phyloP scores from a whole-genome alignment of 2,888 invertebrate genomes.

The Iselma pallidipennis region DNA sequence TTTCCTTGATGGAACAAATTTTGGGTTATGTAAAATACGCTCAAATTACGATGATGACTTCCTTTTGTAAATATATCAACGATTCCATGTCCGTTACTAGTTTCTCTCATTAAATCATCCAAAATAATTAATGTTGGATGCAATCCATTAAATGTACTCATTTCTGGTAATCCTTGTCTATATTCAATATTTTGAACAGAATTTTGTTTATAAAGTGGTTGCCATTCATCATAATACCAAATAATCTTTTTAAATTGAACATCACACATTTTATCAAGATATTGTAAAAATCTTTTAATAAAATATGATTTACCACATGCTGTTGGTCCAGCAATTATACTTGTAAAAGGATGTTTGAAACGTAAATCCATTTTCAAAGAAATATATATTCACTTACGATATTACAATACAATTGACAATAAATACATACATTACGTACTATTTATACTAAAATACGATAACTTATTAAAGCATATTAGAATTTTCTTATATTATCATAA shows the following conservation, averaged over 20 bases:
- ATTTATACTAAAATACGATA: no score
- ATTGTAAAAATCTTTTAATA: slow-evolving; percentile 11
- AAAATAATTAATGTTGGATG: slow-evolving; percentile 15
- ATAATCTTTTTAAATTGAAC: slow-evolving; percentile 8
- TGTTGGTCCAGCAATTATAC: slow-evolving; percentile 18
- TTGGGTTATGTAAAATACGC: slow-evolving; percentile 28
- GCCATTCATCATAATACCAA: slow-evolving; percentile 15
- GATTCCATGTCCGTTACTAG: slow-evolving; percentile 5
- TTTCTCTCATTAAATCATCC: slow-evolving; percentile 21
- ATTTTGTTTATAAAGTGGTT: slow-evolving; percentile 6
- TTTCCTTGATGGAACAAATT: slow-evolving; percentile 34
- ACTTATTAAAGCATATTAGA: no score
- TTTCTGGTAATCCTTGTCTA: slow-evolving; percentile 13
- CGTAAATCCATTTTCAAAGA: slow-evolving; percentile 2
- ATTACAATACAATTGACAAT: no score
- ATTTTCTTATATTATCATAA: no score
- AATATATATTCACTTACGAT: no score
- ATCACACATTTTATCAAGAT: slow-evolving; percentile 12
- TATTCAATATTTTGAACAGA: slow-evolving; percentile 2
- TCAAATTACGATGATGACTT: slow-evolving; percentile 11
- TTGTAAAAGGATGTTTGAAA: slow-evolving; percentile 3
- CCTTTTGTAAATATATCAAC: slow-evolving; percentile 33
- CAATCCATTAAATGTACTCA: slow-evolving; percentile 9
- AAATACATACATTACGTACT: no score
- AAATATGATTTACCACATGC: slow-evolving; percentile 16